Evolutionary conservation across 2,888 invertebrate genomes (phyloP), one percentile per base, ranked within the genome.

Genomic region (Cryptocheilus praepositus): DNA sequence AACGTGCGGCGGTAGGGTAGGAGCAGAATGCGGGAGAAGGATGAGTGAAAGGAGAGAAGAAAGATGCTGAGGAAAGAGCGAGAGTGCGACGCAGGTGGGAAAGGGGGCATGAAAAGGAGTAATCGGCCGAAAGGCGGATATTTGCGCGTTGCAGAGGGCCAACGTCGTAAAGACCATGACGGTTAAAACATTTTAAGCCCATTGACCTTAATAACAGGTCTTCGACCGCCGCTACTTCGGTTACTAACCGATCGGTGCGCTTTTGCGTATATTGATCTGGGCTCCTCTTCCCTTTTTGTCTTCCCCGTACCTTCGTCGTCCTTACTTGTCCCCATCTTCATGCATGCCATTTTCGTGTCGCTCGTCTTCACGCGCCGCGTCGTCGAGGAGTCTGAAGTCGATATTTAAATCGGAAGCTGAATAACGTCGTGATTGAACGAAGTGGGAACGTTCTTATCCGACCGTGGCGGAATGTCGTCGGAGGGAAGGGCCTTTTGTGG

Each of bases 131-230:
- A 81, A 81, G 81, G 76, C 81, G 76, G 75, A 77, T 79, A 76
- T 77, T 81, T 76, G 69, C 64, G 71, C 73, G 70, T 46, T 57
- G 62, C 67, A 57, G 66, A 68, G 68, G 62, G 72, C 60, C 64
- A 65, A 64, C 58, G 62, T 67, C 70, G 74, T 80, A 76, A 82
- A 80, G 77, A 80, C 70, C 79, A 74, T 77, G 77, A 81, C 76
- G 75, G 68, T 75, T 80, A 70, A 79, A 81, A 81, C 81, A 81
- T 81, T 81, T 81, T 73, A 77, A 81, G 74, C 73, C 68, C 76
- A 74, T 78, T 75, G 79, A 79, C 76, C 77, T 74, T 81, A 82
- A 82, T 82, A 82, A 82, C 80, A 81, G 82, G 78, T 77, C 79
- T 77, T 63, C 65, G 55, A 36, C 60, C 62, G 67, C 79, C 67